Conservation (phyloP, 2,888 invertebrate genomes). For the Nebria salina region DNA sequence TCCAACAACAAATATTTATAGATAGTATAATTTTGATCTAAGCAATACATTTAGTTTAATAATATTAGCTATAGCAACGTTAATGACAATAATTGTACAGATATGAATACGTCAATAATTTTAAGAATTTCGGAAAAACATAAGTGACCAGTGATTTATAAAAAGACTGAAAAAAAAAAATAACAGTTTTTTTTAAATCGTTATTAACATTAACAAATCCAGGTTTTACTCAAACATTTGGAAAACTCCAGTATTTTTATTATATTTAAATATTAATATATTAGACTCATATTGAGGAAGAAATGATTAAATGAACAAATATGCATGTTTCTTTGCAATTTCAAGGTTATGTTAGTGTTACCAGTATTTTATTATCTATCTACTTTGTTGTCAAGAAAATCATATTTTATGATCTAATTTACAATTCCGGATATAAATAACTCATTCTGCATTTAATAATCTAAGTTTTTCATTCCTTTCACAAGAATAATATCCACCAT, state of each 20-base stretch:
- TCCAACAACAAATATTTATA: not conserved
- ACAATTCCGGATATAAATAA: not conserved
- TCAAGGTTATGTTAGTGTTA: too few species aligned
- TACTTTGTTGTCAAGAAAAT: not conserved
- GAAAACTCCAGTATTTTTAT: not conserved
- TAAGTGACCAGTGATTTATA: slow-evolving; percentile 16
- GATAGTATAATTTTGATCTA: not conserved
- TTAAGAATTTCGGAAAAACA: slow-evolving; percentile 7
- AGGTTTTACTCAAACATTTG: not conserved
- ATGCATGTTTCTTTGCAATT: too few species aligned
- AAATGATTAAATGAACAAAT: too few species aligned
- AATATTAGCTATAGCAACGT: not conserved
- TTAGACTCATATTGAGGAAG: not conserved
- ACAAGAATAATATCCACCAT: not conserved
- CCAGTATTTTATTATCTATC: too few species aligned
- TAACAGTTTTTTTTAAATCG: not conserved
- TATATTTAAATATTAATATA: not conserved
- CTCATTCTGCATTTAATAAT: not conserved
- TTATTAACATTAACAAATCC: not conserved
- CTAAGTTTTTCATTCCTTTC: not conserved
- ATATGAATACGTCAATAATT: not conserved
- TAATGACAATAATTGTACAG: slow-evolving; percentile 18
- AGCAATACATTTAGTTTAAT: not conserved
- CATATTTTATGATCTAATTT: not conserved
- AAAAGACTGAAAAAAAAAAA: slow-evolving; percentile 15